A percentile compares a stretch with the other conserved stretches of the same genome.
Conservation (phyloP, 2,113 vertebrate genomes). For the Aphyosemion australe region DNA sequence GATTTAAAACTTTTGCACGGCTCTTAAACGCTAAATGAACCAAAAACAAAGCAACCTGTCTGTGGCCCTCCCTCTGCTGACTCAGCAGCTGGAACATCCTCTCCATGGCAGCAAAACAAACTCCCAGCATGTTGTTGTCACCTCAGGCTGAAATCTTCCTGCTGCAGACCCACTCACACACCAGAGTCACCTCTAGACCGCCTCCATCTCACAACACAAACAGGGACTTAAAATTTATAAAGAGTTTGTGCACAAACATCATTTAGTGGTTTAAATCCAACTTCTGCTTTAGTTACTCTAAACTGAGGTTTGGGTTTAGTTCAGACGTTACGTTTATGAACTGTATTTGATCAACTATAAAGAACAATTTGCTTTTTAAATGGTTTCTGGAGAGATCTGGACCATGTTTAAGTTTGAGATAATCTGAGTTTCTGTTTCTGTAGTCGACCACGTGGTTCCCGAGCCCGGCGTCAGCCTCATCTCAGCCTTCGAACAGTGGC, state of each 20-base stretch:
- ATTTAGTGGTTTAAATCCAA: too few species aligned
- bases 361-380: too few species aligned
- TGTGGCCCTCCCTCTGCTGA: conserved; percentile 29
- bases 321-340: too few species aligned
- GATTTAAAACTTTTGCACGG: neutral
- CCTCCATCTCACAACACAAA: neutral
- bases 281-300: too few species aligned
- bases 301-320: too few species aligned
- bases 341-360: neutral
- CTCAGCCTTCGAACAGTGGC: conserved; percentile 93
- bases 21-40: neutral
- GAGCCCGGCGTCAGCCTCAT: conserved; percentile 91
- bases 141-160: conserved; percentile 14
- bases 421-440: conserved; percentile 12
- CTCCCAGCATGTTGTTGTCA: conserved; percentile 15
- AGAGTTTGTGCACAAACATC: too few species aligned
- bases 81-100: conserved; percentile 26
- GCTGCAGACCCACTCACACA: conserved; percentile 23
- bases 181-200: neutral
- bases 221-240: neutral
- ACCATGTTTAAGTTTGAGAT: neutral
- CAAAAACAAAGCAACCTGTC: conserved; percentile 5
- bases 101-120: conserved; percentile 30
- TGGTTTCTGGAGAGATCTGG: too few species aligned
- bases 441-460: conserved; percentile 94